Evolutionary conservation across 2,888 invertebrate species (phyloP).

Genomic region (Leptinotarsa haldemani): DNA sequence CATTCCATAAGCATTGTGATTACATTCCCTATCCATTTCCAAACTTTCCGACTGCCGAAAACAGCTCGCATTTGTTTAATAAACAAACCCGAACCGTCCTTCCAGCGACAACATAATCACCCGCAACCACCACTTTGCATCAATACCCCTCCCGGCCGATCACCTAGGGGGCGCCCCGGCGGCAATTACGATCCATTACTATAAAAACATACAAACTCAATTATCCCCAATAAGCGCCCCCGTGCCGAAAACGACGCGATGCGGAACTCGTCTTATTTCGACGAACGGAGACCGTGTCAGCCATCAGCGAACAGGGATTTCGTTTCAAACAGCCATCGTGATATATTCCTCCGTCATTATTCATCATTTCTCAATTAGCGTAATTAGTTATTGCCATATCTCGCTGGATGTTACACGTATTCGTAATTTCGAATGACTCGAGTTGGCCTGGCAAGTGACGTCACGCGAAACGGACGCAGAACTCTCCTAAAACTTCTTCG

Average conservation of each 20-base stretch:
- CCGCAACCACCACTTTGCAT: constrained; percentile 34
- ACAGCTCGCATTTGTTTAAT: background rate
- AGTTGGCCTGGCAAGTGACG: constrained; percentile 23
- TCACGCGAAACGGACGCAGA: background rate
- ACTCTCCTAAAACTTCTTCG: background rate
- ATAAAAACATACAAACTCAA: constrained; percentile 60
- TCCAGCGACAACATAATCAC: constrained; percentile 16
- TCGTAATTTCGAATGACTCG: constrained; percentile 44
- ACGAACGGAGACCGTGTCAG: constrained; percentile 26
- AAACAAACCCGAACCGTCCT: background rate
- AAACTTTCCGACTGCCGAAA: background rate
- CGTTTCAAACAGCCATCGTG: constrained; percentile 64
- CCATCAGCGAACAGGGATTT: constrained; percentile 60
- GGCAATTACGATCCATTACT: constrained; percentile 53
- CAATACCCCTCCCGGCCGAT: constrained; percentile 24
- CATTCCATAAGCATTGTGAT: background rate
- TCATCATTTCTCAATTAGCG: constrained; percentile 67
- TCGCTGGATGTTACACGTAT: constrained; percentile 50
- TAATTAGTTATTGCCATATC: constrained; percentile 61
- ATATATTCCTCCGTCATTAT: constrained; percentile 65
- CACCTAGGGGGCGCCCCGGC: constrained; percentile 31
- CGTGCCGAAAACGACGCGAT: constrained; percentile 19
- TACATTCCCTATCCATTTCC: background rate
- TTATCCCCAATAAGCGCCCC: constrained; percentile 46
- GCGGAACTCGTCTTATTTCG: constrained; percentile 17